phyloP scores from a whole-genome alignment of 2,113 vertebrate genomes.

The Indicator indicator region DNA sequence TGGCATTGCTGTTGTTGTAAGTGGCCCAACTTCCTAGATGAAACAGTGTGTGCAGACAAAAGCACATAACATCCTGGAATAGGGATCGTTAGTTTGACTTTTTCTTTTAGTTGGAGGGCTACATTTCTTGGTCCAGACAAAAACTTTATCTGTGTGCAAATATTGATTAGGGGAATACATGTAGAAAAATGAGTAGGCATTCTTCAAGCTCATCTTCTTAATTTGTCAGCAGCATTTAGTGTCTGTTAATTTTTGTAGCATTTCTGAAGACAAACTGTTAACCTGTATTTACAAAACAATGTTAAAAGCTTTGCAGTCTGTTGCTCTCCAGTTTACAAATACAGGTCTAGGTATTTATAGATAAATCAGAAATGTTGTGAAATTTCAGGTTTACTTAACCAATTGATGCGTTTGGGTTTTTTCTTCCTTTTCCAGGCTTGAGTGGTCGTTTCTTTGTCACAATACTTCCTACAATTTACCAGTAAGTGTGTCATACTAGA shows the following conservation, averaged over 20 bases:
- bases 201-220: neutral
- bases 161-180: neutral
- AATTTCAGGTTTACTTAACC: neutral
- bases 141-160: neutral
- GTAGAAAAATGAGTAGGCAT: neutral
- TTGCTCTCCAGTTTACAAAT: neutral
- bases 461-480: slow-evolving; percentile 85
- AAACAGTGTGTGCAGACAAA: neutral
- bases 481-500: slow-evolving; percentile 73
- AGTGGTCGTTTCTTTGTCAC: slow-evolving; percentile 90
- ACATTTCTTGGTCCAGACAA: neutral
- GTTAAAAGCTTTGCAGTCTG: neutral
- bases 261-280: neutral
- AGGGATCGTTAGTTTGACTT: neutral
- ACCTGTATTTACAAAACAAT: neutral
- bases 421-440: slow-evolving; percentile 77
- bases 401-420: neutral
- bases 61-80: neutral
- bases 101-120: neutral
- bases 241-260: neutral
- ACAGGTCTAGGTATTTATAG: neutral
- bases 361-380: neutral
- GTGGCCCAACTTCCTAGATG: neutral
- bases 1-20: neutral
- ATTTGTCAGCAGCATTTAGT: neutral